Base-by-base conservation (phyloP, 2,113 vertebrate species). In the Malurus cyaneus region DNA sequence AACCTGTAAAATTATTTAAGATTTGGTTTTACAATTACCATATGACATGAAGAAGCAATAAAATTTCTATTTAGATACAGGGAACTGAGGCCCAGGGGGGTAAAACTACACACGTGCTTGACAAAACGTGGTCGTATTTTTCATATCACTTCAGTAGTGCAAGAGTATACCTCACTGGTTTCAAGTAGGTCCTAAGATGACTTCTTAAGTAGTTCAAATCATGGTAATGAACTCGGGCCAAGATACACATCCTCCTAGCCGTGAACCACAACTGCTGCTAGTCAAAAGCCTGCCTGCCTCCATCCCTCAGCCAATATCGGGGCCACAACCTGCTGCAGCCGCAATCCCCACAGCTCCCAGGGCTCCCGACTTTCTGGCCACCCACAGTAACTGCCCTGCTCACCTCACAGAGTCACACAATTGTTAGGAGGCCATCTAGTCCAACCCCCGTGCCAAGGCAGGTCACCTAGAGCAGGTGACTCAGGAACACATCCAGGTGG, bases 111-210 rank as follows among this genome's bases (percentile, higher is more conserved):
- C 21, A 34, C n/a, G 32, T 4, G 16, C 36, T 32, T 47, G 24
- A 8, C 19, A 56, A 77, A 61, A 65, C 1, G 0, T 2, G 24
- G 36, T 53, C 49, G 32, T 53, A 41, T 24, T 44, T 39, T 69
- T 41, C n/a, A 0, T 73, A 84, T 78, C 46, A 0, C 46, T 61
- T n/a, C 36, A 29, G 36, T 0, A 0, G 1, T 42, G 71, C 24
- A 47, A 85, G 76, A 2, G 14, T 16, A 71, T 42, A 62, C 52
- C 39, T 89, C 60, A 3, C 24, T 31, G 14, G 14, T 26, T 73
- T 50, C 42, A 70, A 92, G 80, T 5, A 54, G 4, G 5, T 12
- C 50, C 7, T 64, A 64, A 79, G 53, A 72, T 29, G 23, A 53
- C 67, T 90, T 86, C 31, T 74, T 5, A 44, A 86, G 83, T 34